phyloP scores from a whole-genome alignment of 2,888 invertebrate genomes.

The Eledona agricola region DNA sequence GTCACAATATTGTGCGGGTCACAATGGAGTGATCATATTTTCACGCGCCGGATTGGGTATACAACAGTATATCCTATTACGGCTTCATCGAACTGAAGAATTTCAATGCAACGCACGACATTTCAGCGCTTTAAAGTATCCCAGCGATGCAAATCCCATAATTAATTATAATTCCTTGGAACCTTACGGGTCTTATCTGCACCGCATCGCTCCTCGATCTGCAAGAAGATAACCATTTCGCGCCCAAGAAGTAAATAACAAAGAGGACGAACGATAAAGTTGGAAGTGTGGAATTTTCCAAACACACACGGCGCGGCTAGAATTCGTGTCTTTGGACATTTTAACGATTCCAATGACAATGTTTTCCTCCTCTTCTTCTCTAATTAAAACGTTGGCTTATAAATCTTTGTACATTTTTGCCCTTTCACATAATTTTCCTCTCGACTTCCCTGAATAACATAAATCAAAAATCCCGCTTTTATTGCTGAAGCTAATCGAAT shows the following conservation, averaged over 20 bases:
- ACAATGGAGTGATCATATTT: conserved; percentile 30
- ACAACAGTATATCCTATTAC: conserved; percentile 34
- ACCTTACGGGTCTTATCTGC: conserved; percentile 37
- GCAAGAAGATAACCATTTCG: conserved; percentile 20
- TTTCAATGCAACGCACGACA: conserved; percentile 4
- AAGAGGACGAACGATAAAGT: conserved; percentile 18
- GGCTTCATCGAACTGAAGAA: conserved; percentile 15
- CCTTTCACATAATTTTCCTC: conserved; percentile 44
- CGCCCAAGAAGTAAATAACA: conserved; percentile 13
- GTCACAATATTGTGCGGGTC: conserved; percentile 14
- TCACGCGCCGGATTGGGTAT: conserved; percentile 16
- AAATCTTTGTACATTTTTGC: conserved; percentile 50
- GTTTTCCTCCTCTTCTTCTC: conserved; percentile 33
- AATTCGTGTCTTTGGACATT: conserved; percentile 27
- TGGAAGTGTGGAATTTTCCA: conserved; percentile 15
- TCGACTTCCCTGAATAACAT: conserved; percentile 41
- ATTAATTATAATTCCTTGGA: conserved; percentile 44
- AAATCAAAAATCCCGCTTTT: conserved; percentile 42
- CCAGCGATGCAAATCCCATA: conserved; percentile 36
- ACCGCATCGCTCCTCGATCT: conserved; percentile 29
- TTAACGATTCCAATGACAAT: conserved; percentile 32
- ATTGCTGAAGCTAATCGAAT: conserved; percentile 44
- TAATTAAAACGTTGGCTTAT: conserved; percentile 42
- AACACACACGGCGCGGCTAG: conserved; percentile 11
- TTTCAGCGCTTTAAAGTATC: conserved; percentile 22